Percentiles rank a stretch among this genome's conserved stretches.
phyloP scores from a whole-genome alignment of 2,797 vertebrate species.

The Limosa lapponica region DNA sequence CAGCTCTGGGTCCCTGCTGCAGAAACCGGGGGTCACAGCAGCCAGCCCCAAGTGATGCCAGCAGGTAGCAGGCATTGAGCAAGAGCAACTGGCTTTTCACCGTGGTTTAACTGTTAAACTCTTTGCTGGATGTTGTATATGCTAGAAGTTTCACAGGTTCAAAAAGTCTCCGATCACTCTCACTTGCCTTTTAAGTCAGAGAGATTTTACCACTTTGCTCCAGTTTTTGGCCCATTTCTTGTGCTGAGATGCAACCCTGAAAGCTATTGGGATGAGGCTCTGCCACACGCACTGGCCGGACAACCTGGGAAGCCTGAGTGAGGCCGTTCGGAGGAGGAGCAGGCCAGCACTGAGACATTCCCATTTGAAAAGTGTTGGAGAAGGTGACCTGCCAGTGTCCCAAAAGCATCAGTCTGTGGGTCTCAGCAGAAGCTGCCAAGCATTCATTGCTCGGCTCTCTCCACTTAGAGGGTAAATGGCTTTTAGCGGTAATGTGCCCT shows the following conservation, averaged over 20 bases:
- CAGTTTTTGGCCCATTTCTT: neutral
- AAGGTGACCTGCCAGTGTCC: neutral
- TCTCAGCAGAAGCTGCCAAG: neutral
- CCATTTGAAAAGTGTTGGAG: neutral
- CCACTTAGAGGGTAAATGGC: neutral
- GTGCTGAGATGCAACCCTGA: neutral
- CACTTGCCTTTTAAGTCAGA: neutral
- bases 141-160: neutral
- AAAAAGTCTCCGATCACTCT: neutral
- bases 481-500: rapidly evolving
- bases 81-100: neutral
- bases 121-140: neutral
- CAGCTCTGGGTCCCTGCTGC: neutral
- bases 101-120: neutral
- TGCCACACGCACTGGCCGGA: rapidly evolving
- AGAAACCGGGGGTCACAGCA: neutral
- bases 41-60: neutral
- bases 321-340: rapidly evolving
- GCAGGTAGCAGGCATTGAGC: neutral
- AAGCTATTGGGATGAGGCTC: neutral
- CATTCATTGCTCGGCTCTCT: neutral
- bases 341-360: neutral
- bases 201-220: neutral
- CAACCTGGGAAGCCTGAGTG: neutral
- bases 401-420: neutral